A percentile compares a stretch with the other conserved stretches of the same genome.
Evolutionary conservation across 2,113 vertebrate species (phyloP).

Genomic region (Prinia subflava): DNA sequence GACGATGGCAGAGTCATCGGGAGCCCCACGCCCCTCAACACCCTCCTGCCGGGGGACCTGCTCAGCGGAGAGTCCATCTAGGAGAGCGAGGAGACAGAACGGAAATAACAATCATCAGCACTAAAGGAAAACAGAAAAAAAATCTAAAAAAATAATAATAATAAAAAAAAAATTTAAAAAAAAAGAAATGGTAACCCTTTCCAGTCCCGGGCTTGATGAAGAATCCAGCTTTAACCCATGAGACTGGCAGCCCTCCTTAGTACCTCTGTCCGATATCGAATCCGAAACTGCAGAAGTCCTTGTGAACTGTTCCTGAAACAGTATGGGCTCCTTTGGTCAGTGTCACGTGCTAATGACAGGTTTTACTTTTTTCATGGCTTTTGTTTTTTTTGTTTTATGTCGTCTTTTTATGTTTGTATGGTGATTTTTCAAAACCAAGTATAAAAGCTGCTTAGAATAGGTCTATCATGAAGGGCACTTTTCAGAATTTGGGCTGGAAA

Average conservation of each 20-base stretch:
- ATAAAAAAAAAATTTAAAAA: background rate
- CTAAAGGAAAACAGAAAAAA: constrained; percentile 64
- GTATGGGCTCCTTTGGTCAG: constrained; percentile 76
- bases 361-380: constrained; percentile 68
- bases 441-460: constrained; percentile 85
- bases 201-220: constrained; percentile 66
- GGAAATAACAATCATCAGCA: constrained; percentile 71
- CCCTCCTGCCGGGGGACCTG: constrained; percentile 93
- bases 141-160: background rate
- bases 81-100: constrained; percentile 41
- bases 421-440: constrained; percentile 74
- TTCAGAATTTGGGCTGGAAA: constrained; percentile 82
- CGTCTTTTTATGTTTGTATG: constrained; percentile 72
- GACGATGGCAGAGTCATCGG: constrained; percentile 90
- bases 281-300: constrained; percentile 70
- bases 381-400: constrained; percentile 48
- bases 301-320: constrained; percentile 79
- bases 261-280: constrained; percentile 76
- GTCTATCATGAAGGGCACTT: constrained; percentile 86
- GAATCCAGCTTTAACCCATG: constrained; percentile 66
- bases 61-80: constrained; percentile 97
- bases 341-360: constrained; percentile 74
- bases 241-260: constrained; percentile 72
- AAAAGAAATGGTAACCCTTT: constrained; percentile 54
- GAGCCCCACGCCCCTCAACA: constrained; percentile 92